Evolutionary conservation across 1,140 invertebrate species (phyloP).

Genomic region (Armadillidium nasatum): DNA sequence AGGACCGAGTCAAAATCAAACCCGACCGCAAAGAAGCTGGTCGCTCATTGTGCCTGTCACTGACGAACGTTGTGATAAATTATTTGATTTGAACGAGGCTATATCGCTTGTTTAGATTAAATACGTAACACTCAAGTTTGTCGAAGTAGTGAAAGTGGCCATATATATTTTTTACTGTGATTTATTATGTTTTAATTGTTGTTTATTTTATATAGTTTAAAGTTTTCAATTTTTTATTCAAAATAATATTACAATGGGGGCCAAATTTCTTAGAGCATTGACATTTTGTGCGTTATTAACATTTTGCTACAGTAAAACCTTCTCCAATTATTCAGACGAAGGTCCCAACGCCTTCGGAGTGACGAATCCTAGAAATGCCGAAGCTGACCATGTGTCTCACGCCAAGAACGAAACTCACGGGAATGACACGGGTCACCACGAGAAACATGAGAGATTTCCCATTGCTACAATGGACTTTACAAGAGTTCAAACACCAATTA

Average conservation of each 20-base stretch:
- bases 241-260: neutral
- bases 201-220: too few relatives aligned
- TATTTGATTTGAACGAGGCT: too few relatives aligned
- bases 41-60: neutral
- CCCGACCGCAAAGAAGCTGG: neutral
- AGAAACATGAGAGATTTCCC: conserved; percentile 57
- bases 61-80: neutral
- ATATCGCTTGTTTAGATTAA: too few relatives aligned
- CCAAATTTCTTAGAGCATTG: neutral
- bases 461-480: conserved; percentile 78
- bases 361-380: neutral
- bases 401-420: neutral
- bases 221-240: neutral
- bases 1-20: neutral
- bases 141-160: too few relatives aligned
- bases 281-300: neutral
- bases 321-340: neutral
- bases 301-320: neutral
- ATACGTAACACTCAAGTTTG: too few relatives aligned
- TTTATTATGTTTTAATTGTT: too few relatives aligned
- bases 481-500: conserved; percentile 82
- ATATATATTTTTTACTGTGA: too few relatives aligned
- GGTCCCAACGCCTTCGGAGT: neutral
- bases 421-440: neutral
- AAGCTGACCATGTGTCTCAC: neutral